phyloP scores from a whole-genome alignment of 2,888 invertebrate species.

The Philhelius pedissequus region DNA sequence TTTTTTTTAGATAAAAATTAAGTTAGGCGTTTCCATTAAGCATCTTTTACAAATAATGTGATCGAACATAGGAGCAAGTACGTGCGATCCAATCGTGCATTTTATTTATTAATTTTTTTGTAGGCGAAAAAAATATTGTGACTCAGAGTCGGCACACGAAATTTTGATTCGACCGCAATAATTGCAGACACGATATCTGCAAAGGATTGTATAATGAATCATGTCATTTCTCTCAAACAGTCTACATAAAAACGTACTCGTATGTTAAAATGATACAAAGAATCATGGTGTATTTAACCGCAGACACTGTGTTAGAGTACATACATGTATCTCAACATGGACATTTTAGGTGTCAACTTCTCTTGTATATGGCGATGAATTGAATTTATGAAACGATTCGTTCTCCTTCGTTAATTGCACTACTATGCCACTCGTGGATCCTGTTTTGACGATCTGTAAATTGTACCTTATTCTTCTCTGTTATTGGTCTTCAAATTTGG shows the following conservation, averaged over 20 bases:
- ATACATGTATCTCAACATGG: conserved; percentile 7
- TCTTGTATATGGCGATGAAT: conserved; percentile 54
- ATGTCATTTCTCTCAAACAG: conserved; percentile 32
- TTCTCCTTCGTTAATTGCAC: conserved; percentile 59
- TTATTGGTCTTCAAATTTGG: not conserved
- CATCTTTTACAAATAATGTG: too few species aligned
- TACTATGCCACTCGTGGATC: conserved; percentile 13
- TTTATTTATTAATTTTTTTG: too few species aligned
- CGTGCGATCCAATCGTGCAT: too few species aligned
- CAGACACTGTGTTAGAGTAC: not conserved
- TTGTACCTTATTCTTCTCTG: conserved; percentile 45
- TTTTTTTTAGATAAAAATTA: too few species aligned
- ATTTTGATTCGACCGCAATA: not conserved
- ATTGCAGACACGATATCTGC: conserved; percentile 16
- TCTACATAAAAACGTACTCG: too few species aligned
- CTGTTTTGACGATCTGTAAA: conserved; percentile 41
- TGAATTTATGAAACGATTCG: conserved; percentile 63
- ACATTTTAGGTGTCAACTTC: conserved; percentile 46
- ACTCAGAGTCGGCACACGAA: not conserved
- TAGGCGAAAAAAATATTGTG: not conserved
- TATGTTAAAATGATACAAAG: not conserved
- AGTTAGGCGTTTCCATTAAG: too few species aligned
- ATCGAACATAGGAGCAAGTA: too few species aligned
- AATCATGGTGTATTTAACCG: conserved; percentile 3
- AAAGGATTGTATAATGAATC: conserved; percentile 64